A percentile compares a stretch with the other conserved stretches of the same genome.
Conservation (phyloP, 1,140 invertebrate species). For the Lepidurus couesii region DNA sequence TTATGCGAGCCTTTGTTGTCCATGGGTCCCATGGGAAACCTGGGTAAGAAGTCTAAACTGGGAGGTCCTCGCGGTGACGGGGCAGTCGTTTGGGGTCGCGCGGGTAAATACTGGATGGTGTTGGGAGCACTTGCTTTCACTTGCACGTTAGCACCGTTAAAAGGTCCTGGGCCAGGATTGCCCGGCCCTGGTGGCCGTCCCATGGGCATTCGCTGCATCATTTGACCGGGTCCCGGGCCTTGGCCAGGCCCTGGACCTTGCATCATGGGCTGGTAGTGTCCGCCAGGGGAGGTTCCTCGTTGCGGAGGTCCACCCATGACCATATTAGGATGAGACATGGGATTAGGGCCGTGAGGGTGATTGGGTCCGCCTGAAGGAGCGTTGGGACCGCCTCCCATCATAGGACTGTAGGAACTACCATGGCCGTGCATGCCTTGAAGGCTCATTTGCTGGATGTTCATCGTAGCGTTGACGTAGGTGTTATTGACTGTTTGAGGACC, state of each 20-base stretch:
- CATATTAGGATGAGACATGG: conserved; percentile 38
- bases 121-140: conserved; percentile 95
- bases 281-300: conserved; percentile 25
- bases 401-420: conserved; percentile 38
- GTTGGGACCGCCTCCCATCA: conserved; percentile 37
- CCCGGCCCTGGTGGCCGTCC: conserved; percentile 35
- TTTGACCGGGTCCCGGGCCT: conserved; percentile 43
- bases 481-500: conserved; percentile 50
- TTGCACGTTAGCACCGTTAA: conserved; percentile 68
- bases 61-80: conserved; percentile 64
- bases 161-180: conserved; percentile 38
- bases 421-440: conserved; percentile 47
- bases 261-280: conserved; percentile 36
- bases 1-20: conserved; percentile 36
- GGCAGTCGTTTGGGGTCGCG: conserved; percentile 63
- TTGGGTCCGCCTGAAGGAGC: conserved; percentile 37
- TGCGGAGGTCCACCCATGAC: conserved; percentile 40
- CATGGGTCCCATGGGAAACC: conserved; percentile 59
- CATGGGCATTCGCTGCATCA: conserved; percentile 53
- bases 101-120: conserved; percentile 95
- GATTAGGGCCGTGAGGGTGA: conserved; percentile 37
- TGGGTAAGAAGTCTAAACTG: conserved; percentile 84
- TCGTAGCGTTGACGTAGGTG: conserved; percentile 48
- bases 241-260: conserved; percentile 33
- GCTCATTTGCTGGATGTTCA: conserved; percentile 52